Evolutionary conservation across 2,797 vertebrate species (phyloP).

Genomic region (Corythornis leucogaster): DNA sequence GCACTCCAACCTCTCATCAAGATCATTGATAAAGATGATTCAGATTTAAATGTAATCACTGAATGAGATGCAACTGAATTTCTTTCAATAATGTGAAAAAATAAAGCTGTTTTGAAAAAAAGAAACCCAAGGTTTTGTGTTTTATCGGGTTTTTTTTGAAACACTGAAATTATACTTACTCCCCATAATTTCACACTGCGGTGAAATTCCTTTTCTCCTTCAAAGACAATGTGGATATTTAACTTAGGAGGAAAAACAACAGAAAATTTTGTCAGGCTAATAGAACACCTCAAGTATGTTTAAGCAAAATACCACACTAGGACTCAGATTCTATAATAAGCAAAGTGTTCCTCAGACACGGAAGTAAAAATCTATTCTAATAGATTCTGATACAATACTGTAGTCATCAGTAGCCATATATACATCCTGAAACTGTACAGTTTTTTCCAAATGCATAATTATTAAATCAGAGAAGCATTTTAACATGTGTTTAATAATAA

Average conservation of each 20-base stretch:
- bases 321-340: neutral
- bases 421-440: neutral
- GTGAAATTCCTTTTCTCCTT: conserved; percentile 95
- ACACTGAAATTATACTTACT: conserved; percentile 82
- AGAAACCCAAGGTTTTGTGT: neutral
- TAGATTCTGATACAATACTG: neutral
- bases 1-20: no score
- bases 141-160: neutral
- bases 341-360: neutral
- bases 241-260: conserved; percentile 77
- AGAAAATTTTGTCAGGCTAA: neutral
- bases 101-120: neutral
- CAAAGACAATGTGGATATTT: conserved; percentile 92
- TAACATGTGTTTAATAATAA: neutral
- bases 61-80: neutral
- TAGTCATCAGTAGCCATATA: neutral
- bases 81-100: neutral
- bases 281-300: neutral
- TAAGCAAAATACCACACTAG: neutral
- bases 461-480: neutral
- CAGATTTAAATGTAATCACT: neutral
- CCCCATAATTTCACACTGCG: conserved; percentile 94
- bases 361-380: neutral
- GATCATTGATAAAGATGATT: neutral
- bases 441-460: neutral